Conservation (phyloP, 1,140 invertebrate genomes). For the Eumaeus atala region DNA sequence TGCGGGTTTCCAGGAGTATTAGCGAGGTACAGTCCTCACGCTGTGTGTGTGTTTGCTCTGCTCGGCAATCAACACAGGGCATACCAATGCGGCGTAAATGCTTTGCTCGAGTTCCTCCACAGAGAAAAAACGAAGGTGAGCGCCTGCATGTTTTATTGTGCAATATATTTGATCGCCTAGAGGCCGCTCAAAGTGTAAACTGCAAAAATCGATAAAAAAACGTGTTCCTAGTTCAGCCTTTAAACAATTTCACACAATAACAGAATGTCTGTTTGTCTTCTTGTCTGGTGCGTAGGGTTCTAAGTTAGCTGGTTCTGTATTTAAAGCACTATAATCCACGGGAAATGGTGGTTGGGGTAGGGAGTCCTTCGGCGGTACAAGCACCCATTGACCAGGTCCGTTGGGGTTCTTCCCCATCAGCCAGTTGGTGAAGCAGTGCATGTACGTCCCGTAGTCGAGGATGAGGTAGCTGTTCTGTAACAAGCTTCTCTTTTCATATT, state of each 20-base stretch:
- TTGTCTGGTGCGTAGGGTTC: constrained; percentile 81
- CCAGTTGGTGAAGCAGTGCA: constrained; percentile 82
- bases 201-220: too few species aligned
- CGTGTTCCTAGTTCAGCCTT: constrained; percentile 7
- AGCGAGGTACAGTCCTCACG: too few species aligned
- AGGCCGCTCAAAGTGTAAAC: too few species aligned
- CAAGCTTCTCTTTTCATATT: constrained; percentile 4
- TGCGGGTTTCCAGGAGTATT: too few species aligned
- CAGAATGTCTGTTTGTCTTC: constrained; percentile 80
- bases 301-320: constrained; percentile 79
- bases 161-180: too few species aligned
- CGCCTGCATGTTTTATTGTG: too few species aligned
- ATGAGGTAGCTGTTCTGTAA: constrained; percentile 79
- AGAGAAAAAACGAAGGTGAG: too few species aligned
- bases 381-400: constrained; percentile 82
- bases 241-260: constrained; percentile 75
- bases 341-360: constrained; percentile 78
- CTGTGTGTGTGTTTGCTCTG: too few species aligned
- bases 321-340: constrained; percentile 83
- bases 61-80: too few species aligned
- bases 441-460: constrained; percentile 78
- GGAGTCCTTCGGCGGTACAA: constrained; percentile 77
- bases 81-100: too few species aligned
- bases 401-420: constrained; percentile 81
- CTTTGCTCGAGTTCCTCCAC: too few species aligned